Conservation (phyloP, 1,140 invertebrate genomes). For the Diachasma alloeum region DNA sequence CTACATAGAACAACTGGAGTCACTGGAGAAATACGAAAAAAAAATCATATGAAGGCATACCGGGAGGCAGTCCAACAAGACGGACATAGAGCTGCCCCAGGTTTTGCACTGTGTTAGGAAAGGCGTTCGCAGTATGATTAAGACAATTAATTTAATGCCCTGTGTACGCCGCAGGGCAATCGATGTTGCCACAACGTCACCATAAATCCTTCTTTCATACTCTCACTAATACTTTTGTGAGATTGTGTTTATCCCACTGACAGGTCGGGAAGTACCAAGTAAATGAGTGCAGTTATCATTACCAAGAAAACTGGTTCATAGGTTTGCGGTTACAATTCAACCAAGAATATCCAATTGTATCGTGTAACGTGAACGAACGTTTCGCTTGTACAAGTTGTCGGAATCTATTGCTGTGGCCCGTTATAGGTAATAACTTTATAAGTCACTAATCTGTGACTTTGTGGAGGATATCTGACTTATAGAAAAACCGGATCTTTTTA, state of each 20-base stretch:
- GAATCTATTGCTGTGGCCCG: slow-evolving; percentile 6
- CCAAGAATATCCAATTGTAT: not conserved
- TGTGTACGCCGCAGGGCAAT: slow-evolving; percentile 22
- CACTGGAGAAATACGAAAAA: not conserved
- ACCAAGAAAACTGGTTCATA: slow-evolving; percentile 24
- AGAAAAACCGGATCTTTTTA: not conserved
- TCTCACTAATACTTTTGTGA: not conserved
- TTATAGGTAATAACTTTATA: slow-evolving; percentile 22
- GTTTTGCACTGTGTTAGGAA: slow-evolving; percentile 25
- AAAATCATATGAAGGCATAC: slow-evolving; percentile 9
- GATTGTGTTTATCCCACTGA: slow-evolving; percentile 4
- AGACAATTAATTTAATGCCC: slow-evolving; percentile 59
- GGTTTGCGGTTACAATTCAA: slow-evolving; percentile 4
- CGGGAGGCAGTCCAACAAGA: not conserved
- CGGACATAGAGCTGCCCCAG: not conserved
- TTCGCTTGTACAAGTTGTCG: not conserved
- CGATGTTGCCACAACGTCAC: not conserved
- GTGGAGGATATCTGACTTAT: not conserved
- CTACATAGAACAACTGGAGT: not conserved
- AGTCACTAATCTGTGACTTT: slow-evolving; percentile 23
- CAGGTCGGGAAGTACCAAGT: slow-evolving; percentile 1
- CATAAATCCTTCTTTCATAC: slow-evolving; percentile 5
- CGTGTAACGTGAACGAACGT: not conserved
- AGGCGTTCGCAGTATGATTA: slow-evolving; percentile 56
- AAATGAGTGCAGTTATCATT: slow-evolving; percentile 28